Evolutionary conservation across 2,888 invertebrate genomes (phyloP).

Genomic region (Isotomurus palustris): DNA sequence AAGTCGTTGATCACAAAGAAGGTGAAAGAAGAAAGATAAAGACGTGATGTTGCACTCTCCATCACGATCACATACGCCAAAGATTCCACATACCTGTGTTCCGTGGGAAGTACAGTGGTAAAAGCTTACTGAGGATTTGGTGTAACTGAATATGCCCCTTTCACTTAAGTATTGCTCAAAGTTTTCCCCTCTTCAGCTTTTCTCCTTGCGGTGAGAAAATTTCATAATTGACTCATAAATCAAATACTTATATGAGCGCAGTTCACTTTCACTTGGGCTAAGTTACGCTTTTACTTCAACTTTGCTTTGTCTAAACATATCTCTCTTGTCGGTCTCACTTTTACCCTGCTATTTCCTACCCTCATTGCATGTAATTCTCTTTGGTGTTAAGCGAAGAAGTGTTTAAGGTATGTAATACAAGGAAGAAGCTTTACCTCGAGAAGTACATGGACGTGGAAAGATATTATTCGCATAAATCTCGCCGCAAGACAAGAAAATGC

Average conservation of each 20-base stretch:
- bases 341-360: background rate
- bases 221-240: slow-evolving; percentile 46
- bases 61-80: too few relatives aligned
- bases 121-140: too few relatives aligned
- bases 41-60: too few relatives aligned
- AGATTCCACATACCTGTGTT: too few relatives aligned
- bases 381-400: background rate
- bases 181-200: slow-evolving; percentile 21
- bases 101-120: too few relatives aligned
- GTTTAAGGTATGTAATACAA: slow-evolving; percentile 2
- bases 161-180: slow-evolving; percentile 14
- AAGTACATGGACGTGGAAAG: background rate
- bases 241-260: slow-evolving; percentile 41
- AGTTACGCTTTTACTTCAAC: slow-evolving; percentile 7
- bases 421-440: background rate
- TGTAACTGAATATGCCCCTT: too few relatives aligned
- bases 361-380: background rate
- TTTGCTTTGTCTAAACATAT: too few relatives aligned
- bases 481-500: slow-evolving; percentile 41
- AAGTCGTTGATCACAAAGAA: too few relatives aligned
- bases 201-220: slow-evolving; percentile 45
- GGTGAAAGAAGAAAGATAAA: too few relatives aligned
- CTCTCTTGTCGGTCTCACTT: too few relatives aligned
- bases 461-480: slow-evolving; percentile 46
- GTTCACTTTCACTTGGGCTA: slow-evolving; percentile 29